Conservation (phyloP, 2,113 vertebrate genomes). For the Neomonachus schauinslandi region DNA sequence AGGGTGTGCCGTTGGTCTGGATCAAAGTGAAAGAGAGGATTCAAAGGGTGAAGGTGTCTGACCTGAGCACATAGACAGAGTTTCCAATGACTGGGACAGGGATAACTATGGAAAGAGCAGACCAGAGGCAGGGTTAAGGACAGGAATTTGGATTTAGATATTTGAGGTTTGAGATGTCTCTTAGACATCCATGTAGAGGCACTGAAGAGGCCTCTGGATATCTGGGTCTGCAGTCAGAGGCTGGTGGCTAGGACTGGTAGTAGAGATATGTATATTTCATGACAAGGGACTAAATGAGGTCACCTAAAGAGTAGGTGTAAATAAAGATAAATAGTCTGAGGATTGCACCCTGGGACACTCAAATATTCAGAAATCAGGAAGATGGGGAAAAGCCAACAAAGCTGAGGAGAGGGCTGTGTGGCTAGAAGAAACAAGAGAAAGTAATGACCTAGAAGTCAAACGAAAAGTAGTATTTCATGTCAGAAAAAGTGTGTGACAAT, state of each 20-base stretch:
- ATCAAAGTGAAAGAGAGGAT: background rate
- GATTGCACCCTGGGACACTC: background rate
- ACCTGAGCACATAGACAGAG: background rate
- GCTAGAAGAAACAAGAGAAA: constrained; percentile 4
- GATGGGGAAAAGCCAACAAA: background rate
- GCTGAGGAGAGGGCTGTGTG: background rate
- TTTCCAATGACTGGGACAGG: background rate
- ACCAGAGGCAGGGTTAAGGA: background rate
- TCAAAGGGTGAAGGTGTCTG: background rate
- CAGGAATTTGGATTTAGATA: background rate
- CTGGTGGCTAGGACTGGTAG: background rate
- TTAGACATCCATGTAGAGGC: background rate
- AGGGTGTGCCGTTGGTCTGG: background rate
- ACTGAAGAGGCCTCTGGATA: background rate
- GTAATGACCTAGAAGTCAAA: background rate
- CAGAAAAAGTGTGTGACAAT: background rate
- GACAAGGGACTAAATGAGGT: background rate
- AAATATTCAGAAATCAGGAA: background rate
- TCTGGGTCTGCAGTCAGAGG: background rate
- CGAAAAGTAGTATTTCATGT: background rate
- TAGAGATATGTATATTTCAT: background rate
- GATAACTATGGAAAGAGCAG: background rate
- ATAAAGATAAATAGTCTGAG: background rate
- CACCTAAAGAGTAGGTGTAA: background rate
- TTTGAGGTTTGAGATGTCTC: background rate